phyloP scores from a whole-genome alignment of 30 jellyfish, hydroid and myxozoan species.

The Aurelia coerulea region DNA sequence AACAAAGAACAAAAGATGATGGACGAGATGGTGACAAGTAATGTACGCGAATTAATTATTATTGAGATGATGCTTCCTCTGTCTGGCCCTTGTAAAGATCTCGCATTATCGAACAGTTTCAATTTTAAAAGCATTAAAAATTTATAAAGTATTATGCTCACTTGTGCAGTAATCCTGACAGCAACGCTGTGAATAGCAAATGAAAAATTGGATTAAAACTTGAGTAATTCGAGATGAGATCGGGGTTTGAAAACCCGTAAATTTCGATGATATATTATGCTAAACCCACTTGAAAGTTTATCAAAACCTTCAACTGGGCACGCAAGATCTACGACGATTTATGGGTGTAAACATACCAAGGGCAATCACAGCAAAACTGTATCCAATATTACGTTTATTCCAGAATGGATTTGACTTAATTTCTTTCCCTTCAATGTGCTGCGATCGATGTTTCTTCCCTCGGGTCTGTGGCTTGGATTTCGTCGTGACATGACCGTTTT shows the following conservation, averaged over 20 bases:
- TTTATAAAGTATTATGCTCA: not conserved
- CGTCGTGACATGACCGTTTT: slow-evolving; percentile 26
- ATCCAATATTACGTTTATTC: slow-evolving; percentile 34
- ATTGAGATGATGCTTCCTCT: no score
- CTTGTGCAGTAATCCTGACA: slow-evolving; percentile 61
- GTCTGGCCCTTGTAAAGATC: not conserved
- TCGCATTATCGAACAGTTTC: no score
- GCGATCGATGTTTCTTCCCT: slow-evolving; percentile 55
- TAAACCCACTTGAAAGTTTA: not conserved
- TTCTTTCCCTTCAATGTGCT: slow-evolving; percentile 32
- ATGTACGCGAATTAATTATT: not conserved
- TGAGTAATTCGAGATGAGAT: not conserved
- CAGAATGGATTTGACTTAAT: not conserved
- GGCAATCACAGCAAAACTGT: slow-evolving; percentile 5
- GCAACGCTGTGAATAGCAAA: slow-evolving; percentile 34
- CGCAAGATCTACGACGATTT: not conserved
- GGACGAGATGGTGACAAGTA: slow-evolving; percentile 48
- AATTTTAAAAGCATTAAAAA: not conserved
- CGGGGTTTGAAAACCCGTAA: not conserved
- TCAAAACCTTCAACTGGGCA: not conserved
- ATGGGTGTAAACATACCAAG: slow-evolving; percentile 28
- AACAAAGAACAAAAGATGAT: slow-evolving; percentile 42
- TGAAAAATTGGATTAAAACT: slow-evolving; percentile 30
- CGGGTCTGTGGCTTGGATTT: slow-evolving; percentile 11
- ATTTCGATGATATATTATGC: slow-evolving; percentile 22